These are phyloP conservation scores for Drosophila fuyamai DNA, from an alignment of 1,140 invertebrate species.

Conservation along the genomic window DNA sequence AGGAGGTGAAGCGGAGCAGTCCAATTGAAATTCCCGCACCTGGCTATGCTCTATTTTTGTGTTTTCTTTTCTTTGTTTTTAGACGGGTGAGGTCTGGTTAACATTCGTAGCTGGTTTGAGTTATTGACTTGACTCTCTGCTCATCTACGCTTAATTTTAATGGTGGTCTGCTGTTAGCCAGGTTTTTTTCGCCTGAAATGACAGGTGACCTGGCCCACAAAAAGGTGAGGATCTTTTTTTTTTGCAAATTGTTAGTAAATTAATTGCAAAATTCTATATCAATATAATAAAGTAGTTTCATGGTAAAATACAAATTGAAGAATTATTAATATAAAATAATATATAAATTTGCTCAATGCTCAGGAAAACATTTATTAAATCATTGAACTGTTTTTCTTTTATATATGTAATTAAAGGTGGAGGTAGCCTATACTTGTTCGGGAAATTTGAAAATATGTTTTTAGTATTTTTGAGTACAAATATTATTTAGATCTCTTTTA, in stretches of 20 bases:
- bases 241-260: conserved; percentile 12
- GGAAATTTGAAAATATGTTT: neutral
- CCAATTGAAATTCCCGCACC: conserved; percentile 63
- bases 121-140: conserved; percentile 29
- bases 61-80: conserved; percentile 3
- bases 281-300: too few species aligned
- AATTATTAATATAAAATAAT: too few species aligned
- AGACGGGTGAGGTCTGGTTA: conserved; percentile 19
- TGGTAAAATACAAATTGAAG: too few species aligned
- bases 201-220: conserved; percentile 44
- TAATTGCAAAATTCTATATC: neutral
- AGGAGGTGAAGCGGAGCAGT: conserved; percentile 31
- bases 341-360: too few species aligned
- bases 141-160: conserved; percentile 33
- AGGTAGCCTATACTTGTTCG: too few species aligned
- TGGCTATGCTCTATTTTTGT: conserved; percentile 42
- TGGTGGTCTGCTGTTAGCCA: conserved; percentile 40
- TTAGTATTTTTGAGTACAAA: too few species aligned
- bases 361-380: too few species aligned
- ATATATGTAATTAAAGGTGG: too few species aligned
- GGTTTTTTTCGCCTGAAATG: conserved; percentile 18
- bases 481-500: too few species aligned
- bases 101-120: conserved; percentile 37
- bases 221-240: neutral
- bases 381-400: too few species aligned